Conservation (phyloP, 2,113 vertebrate genomes). For the Ciconia maguari region DNA sequence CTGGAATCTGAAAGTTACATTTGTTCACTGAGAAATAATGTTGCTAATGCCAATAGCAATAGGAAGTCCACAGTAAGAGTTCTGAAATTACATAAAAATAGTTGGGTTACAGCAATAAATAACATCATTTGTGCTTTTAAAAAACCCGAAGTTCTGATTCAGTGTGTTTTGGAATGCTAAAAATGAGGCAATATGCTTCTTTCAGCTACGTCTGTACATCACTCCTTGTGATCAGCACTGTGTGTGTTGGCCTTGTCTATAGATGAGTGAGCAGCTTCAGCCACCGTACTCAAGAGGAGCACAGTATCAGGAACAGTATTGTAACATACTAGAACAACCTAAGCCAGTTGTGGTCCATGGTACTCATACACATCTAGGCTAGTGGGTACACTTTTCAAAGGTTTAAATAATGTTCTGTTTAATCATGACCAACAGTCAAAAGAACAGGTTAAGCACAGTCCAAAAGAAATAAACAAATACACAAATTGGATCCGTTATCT, state of each 20-base stretch:
- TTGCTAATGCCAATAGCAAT: slow-evolving; percentile 15
- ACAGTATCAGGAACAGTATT: fast-evolving
- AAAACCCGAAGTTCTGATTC: not conserved
- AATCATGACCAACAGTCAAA: not conserved
- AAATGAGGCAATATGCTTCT: not conserved
- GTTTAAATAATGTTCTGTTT: not conserved
- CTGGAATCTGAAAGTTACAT: not conserved
- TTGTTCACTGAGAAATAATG: slow-evolving; percentile 14
- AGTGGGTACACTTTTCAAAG: not conserved
- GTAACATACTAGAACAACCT: not conserved
- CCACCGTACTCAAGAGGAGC: not conserved
- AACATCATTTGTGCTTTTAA: not conserved
- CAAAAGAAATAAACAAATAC: not conserved
- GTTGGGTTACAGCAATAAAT: not conserved
- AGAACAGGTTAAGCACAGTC: not conserved
- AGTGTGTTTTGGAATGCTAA: not conserved
- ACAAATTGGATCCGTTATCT: not conserved
- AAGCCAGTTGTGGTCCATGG: fast-evolving
- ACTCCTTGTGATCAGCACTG: not conserved
- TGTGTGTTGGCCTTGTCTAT: not conserved
- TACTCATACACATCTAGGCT: not conserved
- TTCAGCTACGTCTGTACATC: not conserved
- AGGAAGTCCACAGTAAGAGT: not conserved
- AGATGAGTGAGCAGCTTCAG: fast-evolving
- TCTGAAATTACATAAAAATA: not conserved